Evolutionary conservation across 2,888 invertebrate genomes (phyloP).

Genomic region (Loripinus fragilis): DNA sequence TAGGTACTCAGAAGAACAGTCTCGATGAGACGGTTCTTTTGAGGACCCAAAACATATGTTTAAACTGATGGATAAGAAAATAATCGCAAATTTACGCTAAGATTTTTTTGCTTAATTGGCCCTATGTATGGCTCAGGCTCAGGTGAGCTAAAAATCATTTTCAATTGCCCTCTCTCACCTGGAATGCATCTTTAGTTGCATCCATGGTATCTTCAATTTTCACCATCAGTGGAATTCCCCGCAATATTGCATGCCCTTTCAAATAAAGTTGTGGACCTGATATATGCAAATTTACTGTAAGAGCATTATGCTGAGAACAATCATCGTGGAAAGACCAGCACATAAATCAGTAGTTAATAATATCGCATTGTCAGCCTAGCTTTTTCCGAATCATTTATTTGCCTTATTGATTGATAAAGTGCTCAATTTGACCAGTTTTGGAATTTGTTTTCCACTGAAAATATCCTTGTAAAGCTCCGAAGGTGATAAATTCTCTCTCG

Average conservation of each 20-base stretch:
- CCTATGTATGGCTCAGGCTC: no score
- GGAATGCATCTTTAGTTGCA: no score
- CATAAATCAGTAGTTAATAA: conserved; percentile 29
- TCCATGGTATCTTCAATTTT: no score
- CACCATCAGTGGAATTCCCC: neutral
- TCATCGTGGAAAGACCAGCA: conserved; percentile 4
- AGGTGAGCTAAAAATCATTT: no score
- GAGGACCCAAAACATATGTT: no score
- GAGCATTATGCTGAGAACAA: conserved; percentile 12
- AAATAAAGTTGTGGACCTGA: neutral
- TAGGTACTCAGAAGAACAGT: no score
- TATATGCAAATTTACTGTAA: conserved; percentile 13
- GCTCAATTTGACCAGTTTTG: conserved; percentile 26
- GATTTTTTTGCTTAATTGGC: no score
- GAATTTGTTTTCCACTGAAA: conserved; percentile 29
- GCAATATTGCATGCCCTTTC: neutral
- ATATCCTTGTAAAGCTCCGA: conserved; percentile 18
- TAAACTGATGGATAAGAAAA: no score
- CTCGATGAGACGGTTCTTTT: no score
- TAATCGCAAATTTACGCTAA: no score
- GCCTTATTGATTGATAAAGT: conserved; percentile 29
- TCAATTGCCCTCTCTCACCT: no score
- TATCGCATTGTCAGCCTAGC: conserved; percentile 24
- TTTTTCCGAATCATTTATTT: conserved; percentile 30
- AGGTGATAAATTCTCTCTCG: conserved; percentile 21